Percentiles rank a stretch among this genome's conserved stretches.
phyloP scores from a whole-genome alignment of 2,888 invertebrate species.

The Seira musarum region DNA sequence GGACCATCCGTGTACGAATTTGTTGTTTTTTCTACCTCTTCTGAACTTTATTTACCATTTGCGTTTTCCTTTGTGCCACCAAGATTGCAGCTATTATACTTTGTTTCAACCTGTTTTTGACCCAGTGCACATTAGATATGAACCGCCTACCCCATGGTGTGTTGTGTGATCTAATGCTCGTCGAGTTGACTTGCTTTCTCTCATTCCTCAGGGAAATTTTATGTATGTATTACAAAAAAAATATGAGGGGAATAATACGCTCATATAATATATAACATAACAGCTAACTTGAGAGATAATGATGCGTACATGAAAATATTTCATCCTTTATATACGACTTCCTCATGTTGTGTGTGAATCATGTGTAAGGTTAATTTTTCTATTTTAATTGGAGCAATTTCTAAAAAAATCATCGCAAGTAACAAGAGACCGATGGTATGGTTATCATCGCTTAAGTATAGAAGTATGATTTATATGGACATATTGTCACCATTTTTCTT shows the following conservation, averaged over 20 bases:
- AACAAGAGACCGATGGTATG: neutral
- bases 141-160: conserved; percentile 51
- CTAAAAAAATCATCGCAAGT: conserved; percentile 22
- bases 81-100: conserved; percentile 38
- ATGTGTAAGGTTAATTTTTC: conserved; percentile 33
- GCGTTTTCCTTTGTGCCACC: conserved; percentile 42
- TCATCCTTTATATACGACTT: neutral
- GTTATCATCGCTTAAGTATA: too few species aligned
- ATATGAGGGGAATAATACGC: neutral
- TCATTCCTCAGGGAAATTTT: neutral
- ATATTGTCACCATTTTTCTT: conserved; percentile 13
- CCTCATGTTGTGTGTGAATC: neutral
- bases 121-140: conserved; percentile 36
- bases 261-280: too few species aligned
- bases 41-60: conserved; percentile 34
- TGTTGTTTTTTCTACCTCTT: conserved; percentile 2
- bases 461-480: conserved; percentile 17
- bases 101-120: conserved; percentile 56
- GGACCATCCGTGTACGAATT: conserved; percentile 27
- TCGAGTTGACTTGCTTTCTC: conserved; percentile 30
- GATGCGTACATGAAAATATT: neutral
- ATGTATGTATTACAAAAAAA: neutral
- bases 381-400: conserved; percentile 46
- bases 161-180: conserved; percentile 47
- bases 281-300: neutral